Conservation (phyloP, 2,888 invertebrate genomes). For the Sipha maydis region DNA sequence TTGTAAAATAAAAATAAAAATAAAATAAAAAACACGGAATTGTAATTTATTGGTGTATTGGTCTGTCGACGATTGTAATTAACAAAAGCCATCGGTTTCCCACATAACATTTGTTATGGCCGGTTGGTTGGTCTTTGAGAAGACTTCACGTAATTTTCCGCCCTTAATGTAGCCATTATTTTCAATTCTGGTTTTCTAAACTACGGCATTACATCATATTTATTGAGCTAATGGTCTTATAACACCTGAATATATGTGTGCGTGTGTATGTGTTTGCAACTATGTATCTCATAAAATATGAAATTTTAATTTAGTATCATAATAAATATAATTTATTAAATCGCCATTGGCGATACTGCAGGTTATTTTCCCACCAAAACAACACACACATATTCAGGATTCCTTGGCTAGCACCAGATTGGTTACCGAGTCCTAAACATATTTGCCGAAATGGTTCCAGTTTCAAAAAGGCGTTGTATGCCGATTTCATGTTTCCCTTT, state of each 20-base stretch:
- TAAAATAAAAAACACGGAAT: too few relatives aligned
- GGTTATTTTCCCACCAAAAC: too few relatives aligned
- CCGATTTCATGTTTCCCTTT: too few relatives aligned
- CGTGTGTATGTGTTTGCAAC: not conserved
- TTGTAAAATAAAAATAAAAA: too few relatives aligned
- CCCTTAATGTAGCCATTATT: not conserved
- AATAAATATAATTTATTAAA: too few relatives aligned
- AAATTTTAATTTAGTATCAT: not conserved
- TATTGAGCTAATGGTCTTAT: not conserved
- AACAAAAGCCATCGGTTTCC: slow-evolving; percentile 24
- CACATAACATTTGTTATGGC: slow-evolving; percentile 6
- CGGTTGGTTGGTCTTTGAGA: not conserved
- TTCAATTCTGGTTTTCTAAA: slow-evolving; percentile 25
- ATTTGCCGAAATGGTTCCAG: too few relatives aligned
- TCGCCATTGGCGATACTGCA: too few relatives aligned
- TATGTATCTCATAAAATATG: not conserved
- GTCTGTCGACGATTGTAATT: not conserved
- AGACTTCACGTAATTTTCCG: not conserved
- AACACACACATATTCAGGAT: too few relatives aligned
- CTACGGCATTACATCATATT: slow-evolving; percentile 26
- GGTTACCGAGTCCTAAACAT: too few relatives aligned
- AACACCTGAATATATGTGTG: not conserved
- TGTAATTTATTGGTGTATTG: slow-evolving; percentile 12
- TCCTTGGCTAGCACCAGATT: too few relatives aligned
- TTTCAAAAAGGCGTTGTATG: too few relatives aligned